These are phyloP conservation scores for Dasyprocta punctata DNA, from an alignment of 2,113 vertebrate genomes.

Conservation along the genomic window DNA sequence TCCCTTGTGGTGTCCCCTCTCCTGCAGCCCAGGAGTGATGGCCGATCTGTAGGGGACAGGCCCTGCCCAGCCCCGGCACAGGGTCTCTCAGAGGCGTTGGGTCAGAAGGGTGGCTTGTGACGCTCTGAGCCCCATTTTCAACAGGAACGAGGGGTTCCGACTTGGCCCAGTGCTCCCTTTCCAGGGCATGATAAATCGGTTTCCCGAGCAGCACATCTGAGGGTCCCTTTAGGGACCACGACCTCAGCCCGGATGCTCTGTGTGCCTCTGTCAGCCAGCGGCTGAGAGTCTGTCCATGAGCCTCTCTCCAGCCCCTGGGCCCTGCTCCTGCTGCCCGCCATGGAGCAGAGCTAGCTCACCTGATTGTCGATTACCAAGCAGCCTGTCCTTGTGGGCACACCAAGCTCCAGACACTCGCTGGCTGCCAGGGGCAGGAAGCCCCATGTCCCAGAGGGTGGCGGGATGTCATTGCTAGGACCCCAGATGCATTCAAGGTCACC, in stretches of 20 bases:
- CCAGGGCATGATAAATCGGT: neutral
- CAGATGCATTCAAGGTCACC: fast-evolving
- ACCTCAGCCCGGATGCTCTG: neutral
- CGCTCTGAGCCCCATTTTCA: neutral
- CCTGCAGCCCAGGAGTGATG: neutral
- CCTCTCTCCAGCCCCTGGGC: neutral
- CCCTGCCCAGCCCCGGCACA: neutral
- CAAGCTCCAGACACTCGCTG: fast-evolving
- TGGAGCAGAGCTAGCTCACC: neutral
- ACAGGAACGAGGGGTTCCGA: neutral
- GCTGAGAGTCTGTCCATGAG: no score
- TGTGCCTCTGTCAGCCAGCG: neutral
- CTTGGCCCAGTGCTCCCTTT: no score
- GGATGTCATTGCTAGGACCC: no score
- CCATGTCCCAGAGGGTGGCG: fast-evolving
- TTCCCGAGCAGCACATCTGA: neutral
- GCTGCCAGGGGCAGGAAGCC: neutral
- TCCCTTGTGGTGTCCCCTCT: neutral
- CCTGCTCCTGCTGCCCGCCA: neutral
- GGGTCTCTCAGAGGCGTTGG: neutral
- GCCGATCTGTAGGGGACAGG: neutral
- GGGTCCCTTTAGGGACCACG: neutral
- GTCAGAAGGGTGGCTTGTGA: neutral
- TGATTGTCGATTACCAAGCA: fast-evolving
- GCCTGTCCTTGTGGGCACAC: neutral